A percentile compares a stretch with the other conserved stretches of the same genome.
These are phyloP conservation scores for Florisuga fusca DNA, from an alignment of 2,797 vertebrate genomes.

Conservation along the genomic window DNA sequence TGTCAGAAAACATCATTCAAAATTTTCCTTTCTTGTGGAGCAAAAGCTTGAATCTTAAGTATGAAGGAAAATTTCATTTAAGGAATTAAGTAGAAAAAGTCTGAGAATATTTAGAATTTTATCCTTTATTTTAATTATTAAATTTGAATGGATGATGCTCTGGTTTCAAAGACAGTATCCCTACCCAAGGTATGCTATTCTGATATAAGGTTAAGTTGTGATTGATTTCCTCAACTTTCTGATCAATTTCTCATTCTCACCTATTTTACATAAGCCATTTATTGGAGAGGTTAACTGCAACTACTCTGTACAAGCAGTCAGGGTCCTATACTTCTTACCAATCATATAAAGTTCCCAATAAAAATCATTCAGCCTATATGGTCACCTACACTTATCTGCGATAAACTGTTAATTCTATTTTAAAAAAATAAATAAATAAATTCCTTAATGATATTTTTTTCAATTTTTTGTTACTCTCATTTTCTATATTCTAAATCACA, in stretches of 20 bases:
- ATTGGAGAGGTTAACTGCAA: background rate
- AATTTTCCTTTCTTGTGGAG: background rate
- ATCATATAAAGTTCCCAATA: background rate
- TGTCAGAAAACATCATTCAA: background rate
- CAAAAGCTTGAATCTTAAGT: background rate
- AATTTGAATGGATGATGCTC: background rate
- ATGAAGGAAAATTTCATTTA: background rate
- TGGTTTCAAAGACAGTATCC: background rate
- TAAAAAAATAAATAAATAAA: background rate
- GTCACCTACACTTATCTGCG: background rate
- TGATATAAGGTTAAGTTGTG: background rate
- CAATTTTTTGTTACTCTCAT: background rate
- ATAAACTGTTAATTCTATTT: background rate
- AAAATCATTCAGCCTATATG: background rate
- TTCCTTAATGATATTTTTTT: background rate
- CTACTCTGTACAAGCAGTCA: background rate
- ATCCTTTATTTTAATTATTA: background rate
- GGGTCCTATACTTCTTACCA: background rate
- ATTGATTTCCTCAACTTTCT: background rate
- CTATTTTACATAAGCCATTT: background rate
- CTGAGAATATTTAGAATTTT: background rate
- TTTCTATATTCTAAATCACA: background rate
- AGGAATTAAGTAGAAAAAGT: background rate
- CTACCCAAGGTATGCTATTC: background rate
- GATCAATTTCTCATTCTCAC: background rate